Conservation (phyloP, 2,888 invertebrate species). For the Luffia ferchaultella region DNA sequence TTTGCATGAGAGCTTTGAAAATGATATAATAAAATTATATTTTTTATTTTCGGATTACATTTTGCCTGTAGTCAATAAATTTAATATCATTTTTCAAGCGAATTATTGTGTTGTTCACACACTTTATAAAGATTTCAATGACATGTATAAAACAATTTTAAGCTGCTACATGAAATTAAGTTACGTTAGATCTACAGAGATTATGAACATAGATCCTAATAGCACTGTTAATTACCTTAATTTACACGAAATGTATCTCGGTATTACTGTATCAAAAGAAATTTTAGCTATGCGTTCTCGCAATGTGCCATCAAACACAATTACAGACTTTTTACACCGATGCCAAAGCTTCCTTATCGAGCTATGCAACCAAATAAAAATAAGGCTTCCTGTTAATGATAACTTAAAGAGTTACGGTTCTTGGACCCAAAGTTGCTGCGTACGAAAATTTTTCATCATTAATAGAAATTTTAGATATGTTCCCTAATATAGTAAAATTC, state of each 20-base stretch:
- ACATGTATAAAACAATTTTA: not conserved
- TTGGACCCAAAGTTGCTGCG: not conserved
- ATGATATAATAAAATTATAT: constrained; percentile 10
- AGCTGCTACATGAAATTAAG: constrained; percentile 8
- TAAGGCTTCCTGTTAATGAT: not conserved
- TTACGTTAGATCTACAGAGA: constrained; percentile 6
- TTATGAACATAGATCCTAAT: constrained; percentile 6
- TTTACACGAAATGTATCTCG: constrained; percentile 1
- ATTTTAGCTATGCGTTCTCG: not conserved
- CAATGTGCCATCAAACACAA: not conserved
- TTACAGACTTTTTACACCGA: not conserved
- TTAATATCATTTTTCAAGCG: constrained; percentile 10
- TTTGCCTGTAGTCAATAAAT: constrained; percentile 9
- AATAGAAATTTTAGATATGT: not conserved
- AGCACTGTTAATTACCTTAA: constrained; percentile 5
- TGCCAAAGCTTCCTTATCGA: not conserved
- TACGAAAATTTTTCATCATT: not conserved
- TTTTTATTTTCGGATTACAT: constrained; percentile 10
- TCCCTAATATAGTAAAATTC: not conserved
- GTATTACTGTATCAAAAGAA: not conserved
- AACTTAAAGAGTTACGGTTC: not conserved
- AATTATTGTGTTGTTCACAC: constrained; percentile 1
- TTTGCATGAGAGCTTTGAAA: constrained; percentile 10
- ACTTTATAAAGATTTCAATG: not conserved
- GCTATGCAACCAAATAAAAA: not conserved